These are phyloP conservation scores for Bubo blakistoni DNA, from an alignment of 2,113 vertebrate species.

Conservation along the genomic window DNA sequence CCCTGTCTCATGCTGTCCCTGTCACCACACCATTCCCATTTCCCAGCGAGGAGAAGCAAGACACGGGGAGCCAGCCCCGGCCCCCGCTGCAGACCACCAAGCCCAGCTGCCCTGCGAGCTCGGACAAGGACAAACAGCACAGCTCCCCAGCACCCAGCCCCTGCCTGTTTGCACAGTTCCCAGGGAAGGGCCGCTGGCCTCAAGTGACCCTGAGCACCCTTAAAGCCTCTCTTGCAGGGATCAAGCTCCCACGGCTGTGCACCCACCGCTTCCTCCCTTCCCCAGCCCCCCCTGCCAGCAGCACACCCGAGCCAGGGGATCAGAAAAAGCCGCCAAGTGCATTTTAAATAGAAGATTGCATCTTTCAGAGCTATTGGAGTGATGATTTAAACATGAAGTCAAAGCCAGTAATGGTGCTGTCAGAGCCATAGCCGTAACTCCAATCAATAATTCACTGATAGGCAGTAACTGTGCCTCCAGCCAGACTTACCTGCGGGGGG, in stretches of 20 bases:
- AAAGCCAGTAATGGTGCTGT: neutral
- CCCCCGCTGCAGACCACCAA: neutral
- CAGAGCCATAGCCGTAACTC: neutral
- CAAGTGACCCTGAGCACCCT: neutral
- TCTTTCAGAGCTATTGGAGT: neutral
- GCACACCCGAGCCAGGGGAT: neutral
- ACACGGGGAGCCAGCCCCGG: accelerated
- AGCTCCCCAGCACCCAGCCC: neutral
- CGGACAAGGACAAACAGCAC: accelerated
- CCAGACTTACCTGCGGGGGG: neutral
- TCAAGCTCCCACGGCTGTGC: accelerated
- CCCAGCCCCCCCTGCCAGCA: neutral
- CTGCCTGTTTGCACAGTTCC: neutral
- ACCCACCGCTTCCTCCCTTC: too few species aligned
- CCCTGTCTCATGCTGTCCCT: neutral
- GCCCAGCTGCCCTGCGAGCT: neutral
- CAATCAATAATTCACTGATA: conserved; percentile 37
- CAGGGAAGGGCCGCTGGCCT: accelerated
- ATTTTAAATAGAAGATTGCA: neutral
- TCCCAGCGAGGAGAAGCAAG: neutral
- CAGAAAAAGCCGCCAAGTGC: neutral
- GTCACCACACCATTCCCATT: neutral
- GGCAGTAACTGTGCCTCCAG: neutral
- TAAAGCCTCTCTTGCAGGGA: neutral
- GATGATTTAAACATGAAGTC: conserved; percentile 21